These are phyloP conservation scores for Athalia cordata DNA, from an alignment of 2,888 invertebrate genomes.

Conservation along the genomic window DNA sequence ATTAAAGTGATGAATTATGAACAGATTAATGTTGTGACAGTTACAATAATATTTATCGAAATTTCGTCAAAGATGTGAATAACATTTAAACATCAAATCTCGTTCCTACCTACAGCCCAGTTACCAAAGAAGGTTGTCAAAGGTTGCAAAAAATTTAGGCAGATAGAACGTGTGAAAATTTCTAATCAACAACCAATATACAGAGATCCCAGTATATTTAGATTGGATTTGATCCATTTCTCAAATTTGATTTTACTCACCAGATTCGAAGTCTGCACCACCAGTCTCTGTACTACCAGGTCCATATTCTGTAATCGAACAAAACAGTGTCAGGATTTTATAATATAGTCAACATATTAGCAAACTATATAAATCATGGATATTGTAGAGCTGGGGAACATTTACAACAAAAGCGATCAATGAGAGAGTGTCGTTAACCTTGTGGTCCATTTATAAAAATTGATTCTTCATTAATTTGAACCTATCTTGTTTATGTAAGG, in stretches of 20 bases:
- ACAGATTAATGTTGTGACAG: neutral
- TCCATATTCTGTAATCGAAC: conserved; percentile 80
- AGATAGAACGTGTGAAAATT: neutral
- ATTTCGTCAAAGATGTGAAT: neutral
- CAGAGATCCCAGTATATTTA: too few species aligned
- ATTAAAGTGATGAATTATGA: neutral
- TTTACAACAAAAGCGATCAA: neutral
- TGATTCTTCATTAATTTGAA: neutral
- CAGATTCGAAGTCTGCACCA: conserved; percentile 87
- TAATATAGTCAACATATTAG: neutral
- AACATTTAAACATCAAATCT: neutral
- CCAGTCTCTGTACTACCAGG: conserved; percentile 89
- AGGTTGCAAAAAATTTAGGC: neutral
- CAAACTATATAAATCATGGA: neutral
- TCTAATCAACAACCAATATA: neutral
- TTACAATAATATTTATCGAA: neutral
- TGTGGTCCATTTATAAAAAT: neutral
- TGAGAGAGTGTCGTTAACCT: neutral
- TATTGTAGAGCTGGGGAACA: neutral
- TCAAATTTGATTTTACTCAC: conserved; percentile 72
- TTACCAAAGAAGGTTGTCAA: neutral
- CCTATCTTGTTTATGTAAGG: neutral
- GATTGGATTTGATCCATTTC: neutral
- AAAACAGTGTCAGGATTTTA: neutral
- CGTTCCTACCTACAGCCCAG: neutral